Percentiles rank a stretch among this genome's conserved stretches.
Conservation (phyloP, 2,797 vertebrate genomes). For the Ataeniobius toweri region DNA sequence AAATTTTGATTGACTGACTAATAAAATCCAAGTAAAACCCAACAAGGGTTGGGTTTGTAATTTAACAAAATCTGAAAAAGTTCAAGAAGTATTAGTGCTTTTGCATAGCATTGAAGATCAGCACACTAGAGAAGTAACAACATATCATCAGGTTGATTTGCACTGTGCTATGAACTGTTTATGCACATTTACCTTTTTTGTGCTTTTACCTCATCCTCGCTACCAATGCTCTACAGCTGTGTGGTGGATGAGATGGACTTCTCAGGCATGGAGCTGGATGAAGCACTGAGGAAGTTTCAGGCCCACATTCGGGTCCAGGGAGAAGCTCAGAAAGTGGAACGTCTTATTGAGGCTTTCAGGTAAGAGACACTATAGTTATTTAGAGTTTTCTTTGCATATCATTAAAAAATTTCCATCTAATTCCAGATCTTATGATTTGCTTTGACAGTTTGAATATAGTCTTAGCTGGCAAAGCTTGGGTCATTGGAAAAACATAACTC, state of each 20-base stretch:
- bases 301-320: constrained; percentile 98
- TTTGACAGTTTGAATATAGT: background rate
- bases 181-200: background rate
- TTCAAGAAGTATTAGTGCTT: background rate
- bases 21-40: background rate
- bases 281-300: constrained; percentile 97
- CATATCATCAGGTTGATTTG: background rate
- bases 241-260: constrained; percentile 99
- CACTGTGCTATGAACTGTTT: background rate
- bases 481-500: background rate
- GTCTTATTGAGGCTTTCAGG: constrained; percentile 98
- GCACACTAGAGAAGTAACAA: background rate
- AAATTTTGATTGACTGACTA: background rate
- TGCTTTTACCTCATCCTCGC: constrained; percentile 7
- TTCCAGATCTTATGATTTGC: background rate
- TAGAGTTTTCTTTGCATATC: background rate
- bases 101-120: background rate
- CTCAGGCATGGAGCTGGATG: constrained; percentile 97
- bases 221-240: constrained; percentile 78
- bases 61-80: background rate
- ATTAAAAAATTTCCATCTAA: background rate
- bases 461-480: background rate
- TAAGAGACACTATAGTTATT: constrained; percentile 48
- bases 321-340: constrained; percentile 97
- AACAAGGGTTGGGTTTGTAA: background rate